Base-by-base conservation (phyloP, 2,797 vertebrate genomes). In the Danio albolineatus region DNA sequence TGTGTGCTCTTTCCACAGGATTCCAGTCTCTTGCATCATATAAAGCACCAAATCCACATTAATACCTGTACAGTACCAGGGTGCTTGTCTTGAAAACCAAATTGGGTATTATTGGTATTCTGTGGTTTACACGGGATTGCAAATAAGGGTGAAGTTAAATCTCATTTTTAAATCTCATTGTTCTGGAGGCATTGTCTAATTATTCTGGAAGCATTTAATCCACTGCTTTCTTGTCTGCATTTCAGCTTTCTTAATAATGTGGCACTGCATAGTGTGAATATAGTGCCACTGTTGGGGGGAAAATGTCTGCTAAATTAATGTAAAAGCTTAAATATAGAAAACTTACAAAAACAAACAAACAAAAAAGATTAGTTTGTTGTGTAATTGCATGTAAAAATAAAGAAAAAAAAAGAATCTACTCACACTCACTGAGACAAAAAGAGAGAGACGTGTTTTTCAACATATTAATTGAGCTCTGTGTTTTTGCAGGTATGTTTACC, bases 1-100 rank as follows among this genome's bases (percentile, higher is more conserved):
- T 49, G 13, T 41, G 36, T 17, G 21, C 44, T 12, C 0, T 14
- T 61, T 74, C 44, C 44, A 61, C 36, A 64, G 5, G 2, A 46
- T 48, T 41, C 7, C 39, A 38, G 39, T 56, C 10, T 73, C 39
- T 76, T 76, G 61, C 61, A 66, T 76, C 74, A 66, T 64, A 36
- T 38, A 43, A 56, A 56, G 61, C 19, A 44, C 5, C 48, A 38
- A 17, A 38, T 39, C 21, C 44, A 59, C 13, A 54, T 39, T 9
- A 54, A 70, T 10, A 0, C 0, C 16, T 13, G 16, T 48, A 36
- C 4, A 9, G 36, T 14, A 54, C 36, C 10, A 12, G 38, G 56
- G n/a, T 8, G 13, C 61, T 56, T 4, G 10, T 36, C 10, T 46
- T 17, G 5, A 38, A 51, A 2, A 17, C 6, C 43, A 7, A 8